phyloP scores from a whole-genome alignment of 1,140 invertebrate genomes.

The Galleria mellonella region DNA sequence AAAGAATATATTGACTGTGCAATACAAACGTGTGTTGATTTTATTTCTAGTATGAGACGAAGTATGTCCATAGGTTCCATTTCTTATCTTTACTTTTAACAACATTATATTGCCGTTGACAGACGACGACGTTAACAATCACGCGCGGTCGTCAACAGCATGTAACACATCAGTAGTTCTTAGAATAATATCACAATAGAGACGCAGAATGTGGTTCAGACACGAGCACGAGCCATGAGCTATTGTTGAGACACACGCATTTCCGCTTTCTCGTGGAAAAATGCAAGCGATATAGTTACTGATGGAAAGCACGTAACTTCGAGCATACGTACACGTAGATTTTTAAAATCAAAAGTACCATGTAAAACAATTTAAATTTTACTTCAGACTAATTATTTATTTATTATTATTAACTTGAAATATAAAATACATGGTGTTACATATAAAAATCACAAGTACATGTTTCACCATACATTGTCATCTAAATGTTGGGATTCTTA shows the following conservation, averaged over 20 bases:
- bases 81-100: too few relatives aligned
- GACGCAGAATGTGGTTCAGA: conserved; percentile 50
- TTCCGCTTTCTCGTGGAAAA: conserved; percentile 73
- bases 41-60: too few relatives aligned
- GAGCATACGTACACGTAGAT: neutral
- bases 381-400: neutral
- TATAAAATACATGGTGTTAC: too few relatives aligned
- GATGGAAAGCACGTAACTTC: conserved; percentile 43
- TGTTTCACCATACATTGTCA: too few relatives aligned
- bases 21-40: too few relatives aligned
- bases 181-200: conserved; percentile 58
- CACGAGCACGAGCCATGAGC: conserved; percentile 38
- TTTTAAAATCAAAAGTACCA: neutral
- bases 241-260: conserved; percentile 64
- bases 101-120: neutral
- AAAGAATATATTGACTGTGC: too few relatives aligned
- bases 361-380: neutral
- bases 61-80: too few relatives aligned
- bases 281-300: conserved; percentile 35
- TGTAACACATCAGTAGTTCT: conserved; percentile 30
- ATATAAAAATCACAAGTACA: too few relatives aligned
- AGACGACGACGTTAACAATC: neutral
- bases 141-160: neutral
- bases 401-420: too few relatives aligned
- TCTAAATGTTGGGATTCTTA: too few relatives aligned